Conservation (phyloP, 1,140 invertebrate species). For the Wasmannia auropunctata region DNA sequence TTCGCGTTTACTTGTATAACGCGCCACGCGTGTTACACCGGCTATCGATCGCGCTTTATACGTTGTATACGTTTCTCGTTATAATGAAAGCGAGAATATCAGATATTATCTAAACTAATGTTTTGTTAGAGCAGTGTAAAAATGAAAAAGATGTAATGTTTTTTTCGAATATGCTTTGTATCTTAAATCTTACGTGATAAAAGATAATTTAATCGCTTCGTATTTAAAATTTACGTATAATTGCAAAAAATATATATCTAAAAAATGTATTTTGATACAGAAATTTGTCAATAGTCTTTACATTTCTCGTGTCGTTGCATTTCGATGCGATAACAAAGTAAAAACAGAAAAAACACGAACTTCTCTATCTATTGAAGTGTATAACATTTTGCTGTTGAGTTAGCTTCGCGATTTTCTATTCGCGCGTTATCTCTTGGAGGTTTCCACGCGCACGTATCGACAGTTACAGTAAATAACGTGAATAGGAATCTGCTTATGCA, state of each 20-base stretch:
- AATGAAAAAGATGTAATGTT: background rate
- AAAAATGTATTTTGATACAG: background rate
- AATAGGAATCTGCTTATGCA: background rate
- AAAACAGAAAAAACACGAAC: no score
- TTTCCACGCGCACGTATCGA: background rate
- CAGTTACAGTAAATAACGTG: background rate
- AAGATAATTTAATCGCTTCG: background rate
- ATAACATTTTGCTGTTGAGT: no score
- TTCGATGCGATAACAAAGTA: background rate
- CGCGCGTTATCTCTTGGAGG: background rate
- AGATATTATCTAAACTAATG: background rate
- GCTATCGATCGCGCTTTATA: constrained; percentile 8
- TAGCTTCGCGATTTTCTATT: background rate
- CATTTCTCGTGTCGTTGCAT: background rate
- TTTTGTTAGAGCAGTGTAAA: background rate
- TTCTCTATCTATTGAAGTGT: background rate
- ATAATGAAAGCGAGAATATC: background rate
- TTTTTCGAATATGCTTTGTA: background rate
- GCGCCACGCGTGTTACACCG: background rate
- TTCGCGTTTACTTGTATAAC: background rate
- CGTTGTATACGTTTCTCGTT: background rate
- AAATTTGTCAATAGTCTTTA: background rate
- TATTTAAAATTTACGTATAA: background rate
- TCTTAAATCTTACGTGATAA: background rate
- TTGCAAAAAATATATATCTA: background rate